Percentiles rank a stretch among this genome's conserved stretches.
Evolutionary conservation across 2,888 invertebrate genomes (phyloP).

Genomic region (Macrosiphum euphorbiae): DNA sequence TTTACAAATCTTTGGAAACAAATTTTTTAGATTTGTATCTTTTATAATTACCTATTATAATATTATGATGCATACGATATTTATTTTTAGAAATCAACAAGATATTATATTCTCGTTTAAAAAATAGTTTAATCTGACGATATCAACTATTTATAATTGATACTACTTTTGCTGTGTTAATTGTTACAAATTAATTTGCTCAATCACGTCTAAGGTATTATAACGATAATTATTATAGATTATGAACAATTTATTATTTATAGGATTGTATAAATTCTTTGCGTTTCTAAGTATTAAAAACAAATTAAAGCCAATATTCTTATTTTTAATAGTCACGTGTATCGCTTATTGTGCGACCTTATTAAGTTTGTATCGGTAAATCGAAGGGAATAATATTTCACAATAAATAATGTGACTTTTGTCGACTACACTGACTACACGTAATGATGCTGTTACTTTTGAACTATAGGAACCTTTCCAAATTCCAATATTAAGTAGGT

Average conservation of each 20-base stretch:
- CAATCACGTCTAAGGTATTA: neutral
- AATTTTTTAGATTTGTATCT: neutral
- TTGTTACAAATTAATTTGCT: neutral
- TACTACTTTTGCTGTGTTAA: neutral
- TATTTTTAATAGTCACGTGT: neutral
- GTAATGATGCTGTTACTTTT: neutral
- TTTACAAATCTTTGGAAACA: neutral
- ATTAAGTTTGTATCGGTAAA: neutral
- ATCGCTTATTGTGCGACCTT: neutral
- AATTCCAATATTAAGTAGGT: neutral
- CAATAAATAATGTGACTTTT: neutral
- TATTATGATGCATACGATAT: neutral
- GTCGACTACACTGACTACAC: neutral
- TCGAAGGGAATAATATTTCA: neutral
- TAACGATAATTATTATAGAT: constrained; percentile 1
- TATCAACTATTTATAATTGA: neutral
- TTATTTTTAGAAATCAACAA: neutral
- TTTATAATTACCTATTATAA: neutral
- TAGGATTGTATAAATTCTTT: neutral
- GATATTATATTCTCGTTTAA: neutral
- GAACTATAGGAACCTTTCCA: neutral
- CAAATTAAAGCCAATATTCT: neutral
- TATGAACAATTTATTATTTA: neutral
- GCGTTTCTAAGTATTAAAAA: constrained; percentile 4
- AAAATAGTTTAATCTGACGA: neutral